phyloP scores from a whole-genome alignment of 1,140 invertebrate species.

The Trichonephila clavipes region DNA sequence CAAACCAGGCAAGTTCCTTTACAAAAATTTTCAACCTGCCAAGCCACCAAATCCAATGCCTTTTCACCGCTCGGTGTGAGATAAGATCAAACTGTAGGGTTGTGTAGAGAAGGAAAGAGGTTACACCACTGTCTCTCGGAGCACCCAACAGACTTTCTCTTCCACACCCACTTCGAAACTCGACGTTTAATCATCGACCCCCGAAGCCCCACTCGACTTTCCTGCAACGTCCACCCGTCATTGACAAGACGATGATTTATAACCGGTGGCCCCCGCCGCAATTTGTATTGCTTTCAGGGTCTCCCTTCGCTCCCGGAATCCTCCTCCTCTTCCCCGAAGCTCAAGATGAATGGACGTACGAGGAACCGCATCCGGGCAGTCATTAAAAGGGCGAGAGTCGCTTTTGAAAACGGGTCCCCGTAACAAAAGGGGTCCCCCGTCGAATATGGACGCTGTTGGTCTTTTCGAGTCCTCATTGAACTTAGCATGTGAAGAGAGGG shows the following conservation, averaged over 20 bases:
- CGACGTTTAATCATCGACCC: slow-evolving; percentile 75
- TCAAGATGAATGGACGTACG: slow-evolving; percentile 45
- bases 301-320: background rate
- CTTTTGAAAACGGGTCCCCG: slow-evolving; percentile 53
- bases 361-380: slow-evolving; percentile 43
- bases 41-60: background rate
- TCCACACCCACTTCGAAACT: slow-evolving; percentile 65
- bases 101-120: background rate
- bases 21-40: too few relatives aligned
- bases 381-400: slow-evolving; percentile 62
- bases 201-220: slow-evolving; percentile 50
- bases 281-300: slow-evolving; percentile 73
- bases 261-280: slow-evolving; percentile 73
- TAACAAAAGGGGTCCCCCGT: slow-evolving; percentile 67
- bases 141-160: slow-evolving; percentile 1
- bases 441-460: slow-evolving; percentile 45
- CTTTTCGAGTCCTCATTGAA: slow-evolving; percentile 54
- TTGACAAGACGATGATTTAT: slow-evolving; percentile 76
- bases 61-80: background rate
- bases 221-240: slow-evolving; percentile 65
- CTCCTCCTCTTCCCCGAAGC: background rate
- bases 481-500: background rate
- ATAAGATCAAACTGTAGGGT: background rate
- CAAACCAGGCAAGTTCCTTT: too few relatives aligned
- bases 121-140: slow-evolving; percentile 36